phyloP scores from a whole-genome alignment of 2,888 invertebrate genomes.

The Xestoiulus laeticollis region DNA sequence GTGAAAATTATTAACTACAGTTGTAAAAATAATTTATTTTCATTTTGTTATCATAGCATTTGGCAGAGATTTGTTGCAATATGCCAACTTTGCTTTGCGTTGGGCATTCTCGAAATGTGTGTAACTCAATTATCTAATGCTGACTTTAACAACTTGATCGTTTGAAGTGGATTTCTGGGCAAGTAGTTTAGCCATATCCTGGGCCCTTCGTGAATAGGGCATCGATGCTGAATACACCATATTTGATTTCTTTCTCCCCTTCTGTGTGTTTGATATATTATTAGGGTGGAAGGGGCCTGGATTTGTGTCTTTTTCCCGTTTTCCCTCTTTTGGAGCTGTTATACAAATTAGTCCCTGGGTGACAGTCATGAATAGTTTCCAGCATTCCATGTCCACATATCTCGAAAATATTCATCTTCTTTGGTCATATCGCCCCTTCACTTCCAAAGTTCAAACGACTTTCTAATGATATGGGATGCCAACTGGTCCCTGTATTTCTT shows the following conservation, averaged over 20 bases:
- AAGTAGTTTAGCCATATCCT: not conserved
- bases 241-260: conserved; percentile 3
- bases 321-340: conserved; percentile 10
- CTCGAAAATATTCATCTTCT: not conserved
- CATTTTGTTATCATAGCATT: not conserved
- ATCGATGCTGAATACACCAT: not conserved
- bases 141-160: not conserved
- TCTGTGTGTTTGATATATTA: not conserved
- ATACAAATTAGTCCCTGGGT: conserved; percentile 24
- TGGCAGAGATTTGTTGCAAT: not conserved
- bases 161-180: not conserved
- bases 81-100: not conserved
- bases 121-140: not conserved
- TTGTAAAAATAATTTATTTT: no score
- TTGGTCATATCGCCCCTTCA: not conserved
- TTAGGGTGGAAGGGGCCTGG: not conserved
- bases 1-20: no score
- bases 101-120: not conserved
- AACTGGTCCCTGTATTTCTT: not conserved
- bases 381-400: conserved; percentile 14
- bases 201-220: not conserved
- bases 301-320: not conserved
- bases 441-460: not conserved
- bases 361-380: not conserved
- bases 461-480: not conserved